Evolutionary conservation across 2,113 vertebrate species (phyloP).

Genomic region (Mastomys coucha): DNA sequence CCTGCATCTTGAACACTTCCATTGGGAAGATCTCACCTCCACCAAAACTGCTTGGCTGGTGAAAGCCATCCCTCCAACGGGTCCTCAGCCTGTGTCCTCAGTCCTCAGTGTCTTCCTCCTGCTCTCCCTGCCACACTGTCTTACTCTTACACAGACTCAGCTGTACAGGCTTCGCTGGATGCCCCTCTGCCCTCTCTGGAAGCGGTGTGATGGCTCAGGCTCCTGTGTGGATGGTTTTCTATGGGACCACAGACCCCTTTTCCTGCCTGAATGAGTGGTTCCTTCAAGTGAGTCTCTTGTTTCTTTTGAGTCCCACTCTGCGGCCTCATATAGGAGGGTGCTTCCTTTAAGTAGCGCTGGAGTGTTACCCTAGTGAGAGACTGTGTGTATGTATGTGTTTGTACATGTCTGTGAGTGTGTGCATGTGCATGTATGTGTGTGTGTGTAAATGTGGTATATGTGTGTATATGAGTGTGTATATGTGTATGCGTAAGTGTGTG

Average conservation of each 20-base stretch:
- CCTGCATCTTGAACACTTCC: too few relatives aligned
- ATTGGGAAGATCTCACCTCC: background rate
- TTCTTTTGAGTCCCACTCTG: background rate
- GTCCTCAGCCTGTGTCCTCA: background rate
- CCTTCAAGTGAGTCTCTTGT: accelerated
- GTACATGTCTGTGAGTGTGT: accelerated
- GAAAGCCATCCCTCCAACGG: background rate
- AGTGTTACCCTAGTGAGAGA: background rate
- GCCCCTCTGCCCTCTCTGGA: background rate
- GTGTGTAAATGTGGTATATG: background rate
- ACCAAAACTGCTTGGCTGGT: accelerated
- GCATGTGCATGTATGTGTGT: accelerated
- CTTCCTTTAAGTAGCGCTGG: too few relatives aligned
- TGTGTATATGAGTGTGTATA: background rate
- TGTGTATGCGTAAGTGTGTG: background rate
- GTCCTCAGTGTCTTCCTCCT: background rate
- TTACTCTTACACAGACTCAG: background rate
- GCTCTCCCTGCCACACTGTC: background rate
- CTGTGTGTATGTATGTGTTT: background rate
- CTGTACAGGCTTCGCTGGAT: background rate
- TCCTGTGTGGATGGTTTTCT: background rate
- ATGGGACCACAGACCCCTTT: background rate
- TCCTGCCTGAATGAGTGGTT: background rate
- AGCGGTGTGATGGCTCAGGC: background rate
- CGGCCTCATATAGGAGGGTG: accelerated